Percentiles rank a stretch among this genome's conserved stretches.
Evolutionary conservation across 2,888 invertebrate species (phyloP).

Genomic region (Teleiodes luculella): DNA sequence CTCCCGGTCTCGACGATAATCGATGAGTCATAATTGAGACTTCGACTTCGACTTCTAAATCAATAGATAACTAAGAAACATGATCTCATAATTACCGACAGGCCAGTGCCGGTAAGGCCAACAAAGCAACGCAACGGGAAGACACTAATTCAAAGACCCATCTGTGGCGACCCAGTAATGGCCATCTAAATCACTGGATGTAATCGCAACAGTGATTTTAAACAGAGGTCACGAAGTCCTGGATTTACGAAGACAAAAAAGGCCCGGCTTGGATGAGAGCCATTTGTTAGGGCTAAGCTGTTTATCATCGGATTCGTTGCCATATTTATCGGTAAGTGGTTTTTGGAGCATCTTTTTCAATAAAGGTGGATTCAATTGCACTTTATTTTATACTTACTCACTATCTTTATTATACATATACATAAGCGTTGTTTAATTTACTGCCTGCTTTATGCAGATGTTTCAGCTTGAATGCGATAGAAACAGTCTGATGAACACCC

Average conservation of each 20-base stretch:
- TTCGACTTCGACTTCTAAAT: conserved; percentile 68
- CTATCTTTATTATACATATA: no score
- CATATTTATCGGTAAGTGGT: conserved; percentile 27
- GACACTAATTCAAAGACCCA: conserved; percentile 66
- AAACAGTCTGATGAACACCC: no score
- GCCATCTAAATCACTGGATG: conserved; percentile 67
- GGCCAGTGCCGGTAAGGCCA: conserved; percentile 60
- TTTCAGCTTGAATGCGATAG: no score
- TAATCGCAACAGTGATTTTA: conserved; percentile 69
- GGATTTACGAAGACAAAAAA: conserved; percentile 67
- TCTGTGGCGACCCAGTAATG: conserved; percentile 66
- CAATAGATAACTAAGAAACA: conserved; percentile 70
- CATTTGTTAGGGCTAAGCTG: conserved; percentile 45
- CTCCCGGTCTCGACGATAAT: conserved; percentile 55
- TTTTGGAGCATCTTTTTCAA: not conserved
- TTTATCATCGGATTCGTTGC: conserved; percentile 51
- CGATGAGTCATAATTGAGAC: conserved; percentile 70
- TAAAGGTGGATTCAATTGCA: no score
- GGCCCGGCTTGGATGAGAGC: conserved; percentile 37
- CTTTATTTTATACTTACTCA: no score
- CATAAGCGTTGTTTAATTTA: no score
- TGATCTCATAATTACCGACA: conserved; percentile 71
- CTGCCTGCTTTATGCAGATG: no score
- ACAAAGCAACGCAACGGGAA: conserved; percentile 64
- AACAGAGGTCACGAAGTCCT: conserved; percentile 68